Evolutionary conservation across 2,797 vertebrate species (phyloP), one percentile per base, ranked within the genome.

Genomic region (Eleutherodactylus coqui): DNA sequence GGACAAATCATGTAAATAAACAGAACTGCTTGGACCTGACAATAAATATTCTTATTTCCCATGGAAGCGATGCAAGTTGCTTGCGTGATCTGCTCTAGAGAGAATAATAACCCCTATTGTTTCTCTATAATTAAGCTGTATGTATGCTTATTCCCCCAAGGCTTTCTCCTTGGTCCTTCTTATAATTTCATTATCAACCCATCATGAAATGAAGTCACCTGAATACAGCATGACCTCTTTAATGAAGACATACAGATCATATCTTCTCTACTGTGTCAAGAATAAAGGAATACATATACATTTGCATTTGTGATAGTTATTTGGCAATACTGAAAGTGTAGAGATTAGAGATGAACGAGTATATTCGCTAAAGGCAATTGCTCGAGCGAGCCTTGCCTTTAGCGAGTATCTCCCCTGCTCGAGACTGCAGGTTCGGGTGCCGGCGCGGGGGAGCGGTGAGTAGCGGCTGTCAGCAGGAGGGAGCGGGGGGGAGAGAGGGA

Each of bases 51-150:
- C n/a, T 29, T 29, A 27, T 60, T 60, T 60, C 13, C 11, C n/a
- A 60, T 60, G 58, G n/a, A 60, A 60, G 58, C 27, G 24, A 60
- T 60, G n/a, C 58, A 60, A 60, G 58, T 60, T 60, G 58, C 13
- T 60, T 60, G 58, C 58, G n/a, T 60, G 58, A 29, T 60, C 58
- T 60, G 58, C n/a, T 60, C 10, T 29, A 3, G n/a, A 55, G 53
- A 2, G n/a, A 27, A 60, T 3, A 60, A 60, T 60, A 13, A 51
- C 49, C 17, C 49, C 10, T 60, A 27, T 60, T 60, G n/a, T 60
- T 60, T 53, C 14, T 4, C n/a, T 11, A 60, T 60, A 60, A 60
- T 60, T 60, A 60, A 60, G 58, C 7, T 27, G n/a, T 27, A 58
- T 58, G 55, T 27, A 3, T 58, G 58, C 29, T 27, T 60, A 27